Conservation (phyloP, 2,888 invertebrate genomes). For the Drosophila fungiperda region DNA sequence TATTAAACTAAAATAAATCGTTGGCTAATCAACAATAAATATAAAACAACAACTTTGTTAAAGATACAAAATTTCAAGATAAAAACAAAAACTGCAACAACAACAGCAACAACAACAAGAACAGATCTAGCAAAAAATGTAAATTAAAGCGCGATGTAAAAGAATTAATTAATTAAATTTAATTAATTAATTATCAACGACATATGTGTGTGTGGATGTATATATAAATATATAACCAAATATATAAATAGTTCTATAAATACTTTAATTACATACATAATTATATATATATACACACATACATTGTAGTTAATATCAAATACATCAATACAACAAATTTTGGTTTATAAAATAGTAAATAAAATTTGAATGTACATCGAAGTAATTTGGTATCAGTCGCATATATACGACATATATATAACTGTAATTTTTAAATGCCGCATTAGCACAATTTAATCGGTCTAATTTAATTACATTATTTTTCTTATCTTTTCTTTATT, state of each 20-base stretch:
- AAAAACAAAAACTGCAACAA: conserved; percentile 15
- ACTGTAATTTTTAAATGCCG: neutral
- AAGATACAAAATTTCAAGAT: conserved; percentile 3
- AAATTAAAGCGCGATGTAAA: conserved; percentile 1
- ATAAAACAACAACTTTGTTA: neutral
- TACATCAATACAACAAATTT: neutral
- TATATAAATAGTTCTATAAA: neutral
- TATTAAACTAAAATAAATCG: neutral
- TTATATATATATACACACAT: neutral
- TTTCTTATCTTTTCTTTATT: neutral
- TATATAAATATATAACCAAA: conserved; percentile 1
- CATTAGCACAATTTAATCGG: neutral
- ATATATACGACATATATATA: neutral
- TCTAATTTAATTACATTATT: neutral
- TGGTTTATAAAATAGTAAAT: conserved; percentile 1
- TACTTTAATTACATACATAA: conserved; percentile 2
- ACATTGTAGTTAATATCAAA: neutral
- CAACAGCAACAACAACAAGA: conserved; percentile 9
- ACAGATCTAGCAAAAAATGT: conserved; percentile 23
- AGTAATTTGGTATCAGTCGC: neutral
- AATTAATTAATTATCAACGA: neutral
- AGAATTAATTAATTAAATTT: neutral
- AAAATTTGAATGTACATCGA: conserved; percentile 8
- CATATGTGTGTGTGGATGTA: neutral
- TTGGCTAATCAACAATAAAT: neutral